phyloP scores from a whole-genome alignment of 2,888 invertebrate genomes.

The Caenorhabditis panamensis region DNA sequence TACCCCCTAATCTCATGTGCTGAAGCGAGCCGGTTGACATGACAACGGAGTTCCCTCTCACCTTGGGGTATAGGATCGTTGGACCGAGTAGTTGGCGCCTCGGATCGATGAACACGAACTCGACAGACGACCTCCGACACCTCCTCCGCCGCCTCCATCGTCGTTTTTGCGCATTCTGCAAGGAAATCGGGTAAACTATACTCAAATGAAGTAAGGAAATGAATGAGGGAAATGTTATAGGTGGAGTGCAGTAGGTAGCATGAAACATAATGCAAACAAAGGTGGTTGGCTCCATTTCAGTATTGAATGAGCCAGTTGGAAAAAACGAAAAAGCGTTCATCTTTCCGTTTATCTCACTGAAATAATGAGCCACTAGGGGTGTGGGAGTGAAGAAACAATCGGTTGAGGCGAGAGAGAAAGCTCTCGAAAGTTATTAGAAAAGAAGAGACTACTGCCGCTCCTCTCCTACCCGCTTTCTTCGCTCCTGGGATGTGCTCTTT shows the following conservation, averaged over 20 bases:
- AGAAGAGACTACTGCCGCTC: constrained; percentile 19
- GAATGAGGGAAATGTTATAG: too few relatives aligned
- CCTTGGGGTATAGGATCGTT: constrained; percentile 56
- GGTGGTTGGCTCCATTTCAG: too few relatives aligned
- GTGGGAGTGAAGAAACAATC: constrained; percentile 40
- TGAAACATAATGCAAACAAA: too few relatives aligned
- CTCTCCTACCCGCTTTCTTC: not conserved
- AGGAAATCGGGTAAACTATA: not conserved
- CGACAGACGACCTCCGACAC: constrained; percentile 43
- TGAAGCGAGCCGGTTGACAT: constrained; percentile 26
- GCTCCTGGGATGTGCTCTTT: constrained; percentile 50
- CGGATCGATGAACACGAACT: constrained; percentile 70
- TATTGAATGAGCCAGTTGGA: too few relatives aligned
- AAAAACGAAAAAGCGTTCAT: too few relatives aligned
- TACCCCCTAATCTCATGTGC: constrained; percentile 19
- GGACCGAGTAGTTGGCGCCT: constrained; percentile 64
- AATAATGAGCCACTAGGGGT: not conserved
- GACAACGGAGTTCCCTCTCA: constrained; percentile 30
- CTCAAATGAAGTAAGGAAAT: too few relatives aligned
- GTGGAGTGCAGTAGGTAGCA: too few relatives aligned
- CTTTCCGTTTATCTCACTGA: not conserved
- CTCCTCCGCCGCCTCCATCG: constrained; percentile 39
- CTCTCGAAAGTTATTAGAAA: constrained; percentile 53
- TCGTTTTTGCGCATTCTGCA: constrained; percentile 62
- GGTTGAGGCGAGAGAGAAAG: constrained; percentile 19